Evolutionary conservation across 1,140 invertebrate species (phyloP), one percentile per base, ranked within the genome.

Genomic region (Caerostris darwini): DNA sequence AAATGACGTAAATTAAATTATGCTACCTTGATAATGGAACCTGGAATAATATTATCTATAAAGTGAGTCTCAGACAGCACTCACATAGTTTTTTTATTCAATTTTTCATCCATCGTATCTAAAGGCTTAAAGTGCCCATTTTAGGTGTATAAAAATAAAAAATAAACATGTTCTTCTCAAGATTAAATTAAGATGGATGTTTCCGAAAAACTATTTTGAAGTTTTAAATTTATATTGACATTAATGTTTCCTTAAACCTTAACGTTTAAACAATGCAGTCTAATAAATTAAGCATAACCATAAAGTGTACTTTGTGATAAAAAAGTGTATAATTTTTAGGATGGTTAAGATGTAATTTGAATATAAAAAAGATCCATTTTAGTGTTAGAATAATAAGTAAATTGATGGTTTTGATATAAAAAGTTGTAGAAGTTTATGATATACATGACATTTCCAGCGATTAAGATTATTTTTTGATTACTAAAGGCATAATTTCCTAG

Each of bases 11-110:
- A 77, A 77, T 53, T 77, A 50, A 50, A 53, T 77, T 77, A 77
- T 77, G 34, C 50, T 77, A 4, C 2, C 8, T 12, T 53, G 50
- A 77, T 53, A 77, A 77, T 77, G 50, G 71, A 53, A 50, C 50
- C 71, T 50, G 14, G 50, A 19, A 77, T 69, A 69, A 69, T 77
- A 77, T 77, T 77, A 77, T 77, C 50, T 77, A 77, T 77, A 77
- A 77, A 50, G 10, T 77, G 34, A 50, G 34, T 53, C 53, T 50
- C 71, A 77, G 53, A 12, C 10, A 53, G 3, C 53, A 5, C 34
- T 77, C 4, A 77, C 19, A 77, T 50, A 67, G 17, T 17, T 34
- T 50, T 50, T 53, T 71, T 77, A 4, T 77, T 34, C 10, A 7
- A 12, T 53, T 8, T 12, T 53, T 77, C 10, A 14, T 4, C 50